Evolutionary conservation across 2,797 vertebrate genomes (phyloP).

Genomic region (Nyctalus aviator): DNA sequence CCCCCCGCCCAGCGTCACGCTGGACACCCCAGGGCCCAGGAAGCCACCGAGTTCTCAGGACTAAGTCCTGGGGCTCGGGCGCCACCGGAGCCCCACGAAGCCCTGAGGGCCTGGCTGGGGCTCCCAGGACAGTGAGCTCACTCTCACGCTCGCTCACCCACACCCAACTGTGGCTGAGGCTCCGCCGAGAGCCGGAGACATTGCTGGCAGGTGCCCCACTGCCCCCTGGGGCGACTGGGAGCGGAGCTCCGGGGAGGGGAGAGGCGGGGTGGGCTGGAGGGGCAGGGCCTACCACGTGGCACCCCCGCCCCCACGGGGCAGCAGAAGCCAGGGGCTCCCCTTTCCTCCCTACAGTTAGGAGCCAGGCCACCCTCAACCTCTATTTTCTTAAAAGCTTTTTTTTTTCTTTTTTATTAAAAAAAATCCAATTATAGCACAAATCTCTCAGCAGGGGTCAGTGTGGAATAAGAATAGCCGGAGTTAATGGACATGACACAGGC

Average conservation of each 20-base stretch:
- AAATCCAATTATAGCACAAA: slow-evolving; percentile 87
- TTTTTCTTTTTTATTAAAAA: slow-evolving; percentile 60
- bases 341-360: background rate
- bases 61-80: background rate
- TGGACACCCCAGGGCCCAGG: background rate
- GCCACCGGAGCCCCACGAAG: fast-evolving
- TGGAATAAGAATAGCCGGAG: slow-evolving; percentile 84
- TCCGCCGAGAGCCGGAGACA: fast-evolving
- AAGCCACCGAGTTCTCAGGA: background rate
- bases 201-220: background rate
- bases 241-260: background rate
- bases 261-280: background rate
- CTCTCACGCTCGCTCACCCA: background rate
- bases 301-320: background rate
- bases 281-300: fast-evolving
- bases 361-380: slow-evolving; percentile 50
- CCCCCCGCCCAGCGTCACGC: fast-evolving
- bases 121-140: background rate
- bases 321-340: background rate
- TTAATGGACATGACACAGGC: slow-evolving; percentile 83
- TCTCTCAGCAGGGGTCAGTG: slow-evolving; percentile 89
- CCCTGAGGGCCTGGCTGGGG: fast-evolving
- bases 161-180: fast-evolving
- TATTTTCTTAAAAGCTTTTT: slow-evolving; percentile 74
- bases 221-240: too few species aligned